Evolutionary conservation across 2,113 vertebrate species (phyloP).

Genomic region (Rhabdornis inornatus): DNA sequence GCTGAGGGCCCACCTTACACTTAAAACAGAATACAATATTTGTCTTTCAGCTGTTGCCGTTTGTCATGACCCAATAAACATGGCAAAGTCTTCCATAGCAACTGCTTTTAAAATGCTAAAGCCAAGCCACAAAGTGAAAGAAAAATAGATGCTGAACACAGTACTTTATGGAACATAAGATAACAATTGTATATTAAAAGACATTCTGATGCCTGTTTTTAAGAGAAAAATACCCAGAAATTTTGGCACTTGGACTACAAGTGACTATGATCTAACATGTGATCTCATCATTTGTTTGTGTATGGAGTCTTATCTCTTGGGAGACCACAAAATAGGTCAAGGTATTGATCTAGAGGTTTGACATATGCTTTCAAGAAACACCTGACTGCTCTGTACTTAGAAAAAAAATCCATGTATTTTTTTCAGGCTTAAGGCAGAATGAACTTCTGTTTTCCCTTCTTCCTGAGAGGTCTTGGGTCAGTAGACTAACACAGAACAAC

Average conservation of each 20-base stretch:
- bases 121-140: not conserved
- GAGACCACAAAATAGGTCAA: constrained; percentile 56
- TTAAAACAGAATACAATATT: constrained; percentile 66
- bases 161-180: not conserved
- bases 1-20: constrained; percentile 51
- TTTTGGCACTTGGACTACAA: not conserved
- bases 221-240: not conserved
- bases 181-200: not conserved
- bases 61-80: constrained; percentile 70
- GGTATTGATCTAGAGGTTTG: constrained; percentile 19
- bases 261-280: not conserved
- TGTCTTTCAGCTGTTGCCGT: constrained; percentile 72
- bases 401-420: not conserved
- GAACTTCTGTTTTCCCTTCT: not conserved
- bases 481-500: not conserved
- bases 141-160: not conserved
- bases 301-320: constrained; percentile 34
- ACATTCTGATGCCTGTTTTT: not conserved
- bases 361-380: not conserved
- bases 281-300: constrained; percentile 31
- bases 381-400: not conserved
- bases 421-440: not conserved
- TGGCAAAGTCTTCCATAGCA: constrained; percentile 62
- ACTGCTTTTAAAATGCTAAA: constrained; percentile 54
- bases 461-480: not conserved